phyloP scores from a whole-genome alignment of 2,888 invertebrate species.

The Drosophila atripex region DNA sequence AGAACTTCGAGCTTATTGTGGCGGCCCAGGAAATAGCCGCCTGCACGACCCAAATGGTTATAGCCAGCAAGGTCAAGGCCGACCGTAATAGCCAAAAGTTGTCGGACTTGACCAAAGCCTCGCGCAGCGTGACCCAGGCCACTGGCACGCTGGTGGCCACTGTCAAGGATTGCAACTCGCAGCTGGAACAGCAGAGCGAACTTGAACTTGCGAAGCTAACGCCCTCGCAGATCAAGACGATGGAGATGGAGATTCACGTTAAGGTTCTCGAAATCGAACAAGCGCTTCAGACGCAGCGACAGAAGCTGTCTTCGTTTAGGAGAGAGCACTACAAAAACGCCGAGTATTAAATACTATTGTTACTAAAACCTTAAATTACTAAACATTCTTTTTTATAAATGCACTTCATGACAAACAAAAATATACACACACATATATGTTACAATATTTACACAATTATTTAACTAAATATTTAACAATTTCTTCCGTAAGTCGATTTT shows the following conservation, averaged over 20 bases:
- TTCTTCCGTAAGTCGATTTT: conserved; percentile 5
- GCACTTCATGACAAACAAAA: conserved; percentile 24
- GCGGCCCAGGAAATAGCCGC: conserved; percentile 98
- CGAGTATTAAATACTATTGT: conserved; percentile 64
- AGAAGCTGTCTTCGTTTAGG: conserved; percentile 92
- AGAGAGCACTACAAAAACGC: conserved; percentile 92
- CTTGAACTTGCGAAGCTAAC: conserved; percentile 95
- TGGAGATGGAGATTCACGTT: conserved; percentile 99
- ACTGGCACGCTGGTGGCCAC: conserved; percentile 97
- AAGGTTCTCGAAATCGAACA: conserved; percentile 96
- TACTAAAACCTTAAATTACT: conserved; percentile 18
- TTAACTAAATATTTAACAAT: background rate
- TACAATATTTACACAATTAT: conserved; percentile 4
- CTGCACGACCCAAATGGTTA: conserved; percentile 98
- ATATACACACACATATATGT: conserved; percentile 15
- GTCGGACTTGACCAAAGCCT: conserved; percentile 92
- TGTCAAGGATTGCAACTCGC: conserved; percentile 93
- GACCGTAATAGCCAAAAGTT: conserved; percentile 92
- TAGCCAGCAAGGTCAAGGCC: conserved; percentile 98
- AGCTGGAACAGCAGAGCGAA: conserved; percentile 94
- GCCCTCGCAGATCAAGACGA: conserved; percentile 96
- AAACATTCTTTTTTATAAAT: conserved; percentile 19
- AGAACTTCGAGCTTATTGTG: conserved; percentile 90
- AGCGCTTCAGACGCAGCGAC: conserved; percentile 94
- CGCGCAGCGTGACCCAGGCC: conserved; percentile 94